These are phyloP conservation scores for Tethea ocularis DNA, from an alignment of 2,888 invertebrate species.

Conservation along the genomic window DNA sequence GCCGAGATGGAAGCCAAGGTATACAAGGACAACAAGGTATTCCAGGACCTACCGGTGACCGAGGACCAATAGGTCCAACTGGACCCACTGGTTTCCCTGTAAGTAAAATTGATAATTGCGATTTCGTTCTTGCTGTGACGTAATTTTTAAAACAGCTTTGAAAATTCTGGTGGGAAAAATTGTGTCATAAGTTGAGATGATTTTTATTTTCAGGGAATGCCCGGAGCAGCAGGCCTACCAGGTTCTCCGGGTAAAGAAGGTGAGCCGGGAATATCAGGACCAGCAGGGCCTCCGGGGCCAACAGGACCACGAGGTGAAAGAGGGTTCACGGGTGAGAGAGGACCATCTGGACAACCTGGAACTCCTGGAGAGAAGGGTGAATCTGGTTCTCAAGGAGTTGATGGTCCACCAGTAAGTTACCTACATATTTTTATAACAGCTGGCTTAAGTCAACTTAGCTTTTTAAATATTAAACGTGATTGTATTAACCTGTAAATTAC, in stretches of 20 bases:
- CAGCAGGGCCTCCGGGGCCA: conserved; percentile 84
- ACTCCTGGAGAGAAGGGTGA: conserved; percentile 86
- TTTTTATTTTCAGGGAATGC: conserved; percentile 83
- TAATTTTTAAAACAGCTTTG: no score
- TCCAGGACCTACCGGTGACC: conserved; percentile 87
- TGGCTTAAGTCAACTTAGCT: neutral
- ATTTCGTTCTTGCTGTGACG: no score
- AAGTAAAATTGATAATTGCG: conserved; percentile 31
- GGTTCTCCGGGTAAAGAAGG: conserved; percentile 93
- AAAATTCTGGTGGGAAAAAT: no score
- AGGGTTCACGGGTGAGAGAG: conserved; percentile 91
- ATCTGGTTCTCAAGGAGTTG: conserved; percentile 86
- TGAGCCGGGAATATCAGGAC: conserved; percentile 88
- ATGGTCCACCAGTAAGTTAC: conserved; percentile 85
- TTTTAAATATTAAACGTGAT: no score
- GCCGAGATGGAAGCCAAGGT: conserved; percentile 91
- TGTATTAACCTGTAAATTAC: no score
- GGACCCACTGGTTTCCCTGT: conserved; percentile 93
- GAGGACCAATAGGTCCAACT: conserved; percentile 89
- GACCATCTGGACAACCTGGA: conserved; percentile 87
- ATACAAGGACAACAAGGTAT: conserved; percentile 89
- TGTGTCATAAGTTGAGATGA: neutral
- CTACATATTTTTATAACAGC: neutral
- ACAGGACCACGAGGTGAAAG: conserved; percentile 86
- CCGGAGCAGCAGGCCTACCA: conserved; percentile 88